Base-by-base conservation (phyloP, 2,113 vertebrate genomes). In the Corythoichthys intestinalis region DNA sequence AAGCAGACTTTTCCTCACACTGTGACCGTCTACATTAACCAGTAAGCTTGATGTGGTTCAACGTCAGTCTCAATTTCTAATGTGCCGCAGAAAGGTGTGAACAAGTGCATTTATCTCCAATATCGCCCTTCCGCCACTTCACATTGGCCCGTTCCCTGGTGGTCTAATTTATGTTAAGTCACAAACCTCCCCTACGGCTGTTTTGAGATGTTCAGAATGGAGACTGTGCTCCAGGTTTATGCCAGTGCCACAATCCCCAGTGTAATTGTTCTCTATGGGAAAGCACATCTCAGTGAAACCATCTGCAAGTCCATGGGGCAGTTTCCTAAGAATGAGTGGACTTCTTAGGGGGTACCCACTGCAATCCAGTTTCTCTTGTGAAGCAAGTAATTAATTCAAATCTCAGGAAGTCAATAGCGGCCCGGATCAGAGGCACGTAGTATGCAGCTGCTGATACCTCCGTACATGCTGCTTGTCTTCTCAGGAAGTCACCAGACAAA, bases 111-210 rank as follows among this genome's bases (percentile, higher is more conserved):
- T 91, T 85, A 88, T 88, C 83, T 85, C 82, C 71, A 88, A 84
- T 87, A 82, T 86, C 89, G 85, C 89, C 87, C 86, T 88, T 88
- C 86, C 87, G 81, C 86, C 85, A 86, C 86, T 86, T 89, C 85
- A 91, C 83, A 90, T 89, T 80, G 87, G 82, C 80, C 80, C 75
- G 79, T 90, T 93, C 92, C 92, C 92, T 90, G 91, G 92, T 93
- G 92, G 92, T 90, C 91, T 92, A 93, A 93, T 93, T 93, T 93
- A 93, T 93, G 92, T 92, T 93, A 92, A 92, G 91, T 93, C 91
- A 93, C 89, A 89, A 86, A 88, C 86, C 89, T 92, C 91, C 92
- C 91, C 91, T 88, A 91, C 90, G 90, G 91, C 91, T 91, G 91
- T 92, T 93, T 91, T 92, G 85, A 93, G 89, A 84, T 79, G 81